Conservation (phyloP, 2,797 vertebrate species). For the Crypturellus tataupa region DNA sequence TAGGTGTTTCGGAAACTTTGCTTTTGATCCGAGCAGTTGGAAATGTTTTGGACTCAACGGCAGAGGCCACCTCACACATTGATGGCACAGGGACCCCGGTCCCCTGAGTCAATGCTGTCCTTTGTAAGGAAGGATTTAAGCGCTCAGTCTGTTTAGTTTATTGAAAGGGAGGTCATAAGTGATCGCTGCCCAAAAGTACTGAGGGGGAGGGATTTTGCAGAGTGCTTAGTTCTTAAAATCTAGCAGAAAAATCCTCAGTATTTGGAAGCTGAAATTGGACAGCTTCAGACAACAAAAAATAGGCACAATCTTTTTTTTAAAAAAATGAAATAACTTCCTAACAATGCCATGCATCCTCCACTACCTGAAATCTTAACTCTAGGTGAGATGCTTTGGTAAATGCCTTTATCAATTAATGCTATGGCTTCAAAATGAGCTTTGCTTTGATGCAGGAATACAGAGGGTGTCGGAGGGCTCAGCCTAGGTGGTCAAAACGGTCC, state of each 20-base stretch:
- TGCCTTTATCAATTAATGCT: neutral
- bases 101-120: neutral
- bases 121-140: neutral
- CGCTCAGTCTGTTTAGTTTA: slow-evolving; percentile 16
- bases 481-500: neutral
- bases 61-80: neutral
- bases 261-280: neutral
- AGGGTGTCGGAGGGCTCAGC: neutral
- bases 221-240: neutral
- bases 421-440: neutral
- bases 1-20: slow-evolving; percentile 1
- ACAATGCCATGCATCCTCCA: slow-evolving; percentile 8
- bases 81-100: neutral
- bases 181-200: neutral
- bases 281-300: neutral
- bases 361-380: neutral
- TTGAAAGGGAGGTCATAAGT: neutral
- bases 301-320: neutral
- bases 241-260: neutral
- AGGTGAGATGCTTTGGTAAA: slow-evolving; percentile 4
- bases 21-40: neutral
- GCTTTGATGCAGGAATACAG: neutral
- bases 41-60: neutral
- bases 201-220: neutral
- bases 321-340: slow-evolving; percentile 7